A percentile compares a stretch with the other conserved stretches of the same genome.
These are phyloP conservation scores for Apostichopus parvimensis DNA, from an alignment of 35 echinoderm and acorn worm genomes.

Conservation along the genomic window DNA sequence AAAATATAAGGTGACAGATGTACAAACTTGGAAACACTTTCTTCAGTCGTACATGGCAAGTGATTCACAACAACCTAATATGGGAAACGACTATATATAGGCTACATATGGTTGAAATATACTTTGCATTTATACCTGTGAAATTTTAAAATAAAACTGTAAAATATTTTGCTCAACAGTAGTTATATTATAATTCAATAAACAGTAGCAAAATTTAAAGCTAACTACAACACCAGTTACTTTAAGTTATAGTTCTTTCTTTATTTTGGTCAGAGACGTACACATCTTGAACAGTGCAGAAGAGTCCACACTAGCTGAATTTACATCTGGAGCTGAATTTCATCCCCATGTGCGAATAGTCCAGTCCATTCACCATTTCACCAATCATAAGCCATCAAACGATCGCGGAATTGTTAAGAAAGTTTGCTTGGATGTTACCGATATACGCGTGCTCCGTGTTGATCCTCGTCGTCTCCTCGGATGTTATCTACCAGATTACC, in stretches of 20 bases:
- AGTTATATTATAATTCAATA: background rate
- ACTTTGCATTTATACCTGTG: too few relatives aligned
- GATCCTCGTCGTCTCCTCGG: constrained; percentile 31
- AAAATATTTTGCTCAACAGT: background rate
- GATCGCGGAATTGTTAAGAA: constrained; percentile 9
- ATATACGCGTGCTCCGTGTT: background rate
- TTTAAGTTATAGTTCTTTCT: background rate
- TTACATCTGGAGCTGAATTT: constrained; percentile 8
- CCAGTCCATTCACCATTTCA: constrained; percentile 9
- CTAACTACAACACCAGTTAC: too few relatives aligned
- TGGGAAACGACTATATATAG: too few relatives aligned
- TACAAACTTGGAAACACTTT: too few relatives aligned
- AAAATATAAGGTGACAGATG: too few relatives aligned
- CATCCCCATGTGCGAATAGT: constrained; percentile 24
- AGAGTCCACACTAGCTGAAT: constrained; percentile 19
- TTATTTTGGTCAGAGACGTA: background rate
- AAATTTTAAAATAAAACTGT: background rate
- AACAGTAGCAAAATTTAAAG: too few relatives aligned
- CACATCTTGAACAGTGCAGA: background rate
- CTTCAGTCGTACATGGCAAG: too few relatives aligned
- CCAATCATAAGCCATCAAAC: background rate
- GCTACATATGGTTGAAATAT: background rate
- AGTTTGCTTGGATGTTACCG: background rate
- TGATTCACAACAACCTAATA: too few relatives aligned
- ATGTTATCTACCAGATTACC: background rate